These are phyloP conservation scores for Chymomyza amoena DNA, from an alignment of 2,888 invertebrate genomes.

Conservation along the genomic window DNA sequence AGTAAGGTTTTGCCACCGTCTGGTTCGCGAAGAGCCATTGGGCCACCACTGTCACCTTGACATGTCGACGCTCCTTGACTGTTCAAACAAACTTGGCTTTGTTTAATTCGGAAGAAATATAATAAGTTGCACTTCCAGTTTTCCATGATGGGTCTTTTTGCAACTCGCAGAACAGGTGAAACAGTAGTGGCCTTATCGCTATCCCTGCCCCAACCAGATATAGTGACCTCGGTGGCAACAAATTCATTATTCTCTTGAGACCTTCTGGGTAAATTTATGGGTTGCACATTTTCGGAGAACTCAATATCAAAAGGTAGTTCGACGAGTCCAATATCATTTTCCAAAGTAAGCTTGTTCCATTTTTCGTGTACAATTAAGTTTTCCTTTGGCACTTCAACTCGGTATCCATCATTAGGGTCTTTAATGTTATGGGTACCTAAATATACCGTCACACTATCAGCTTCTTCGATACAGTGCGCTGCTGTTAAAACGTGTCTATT, in stretches of 20 bases:
- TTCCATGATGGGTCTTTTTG: slow-evolving; percentile 43
- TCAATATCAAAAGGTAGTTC: slow-evolving; percentile 39
- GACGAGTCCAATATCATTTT: slow-evolving; percentile 59
- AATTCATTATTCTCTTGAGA: slow-evolving; percentile 51
- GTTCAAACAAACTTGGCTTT: slow-evolving; percentile 52
- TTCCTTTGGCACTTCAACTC: slow-evolving; percentile 31
- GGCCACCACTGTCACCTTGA: slow-evolving; percentile 66
- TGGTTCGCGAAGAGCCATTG: slow-evolving; percentile 33
- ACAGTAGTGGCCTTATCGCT: slow-evolving; percentile 43
- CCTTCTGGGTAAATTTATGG: slow-evolving; percentile 53
- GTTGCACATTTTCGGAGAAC: slow-evolving; percentile 43
- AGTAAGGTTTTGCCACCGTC: slow-evolving; percentile 38
- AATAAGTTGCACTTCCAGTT: slow-evolving; percentile 44
- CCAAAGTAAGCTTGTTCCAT: no score
- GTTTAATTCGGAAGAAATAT: slow-evolving; percentile 42
- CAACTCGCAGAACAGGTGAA: slow-evolving; percentile 33
- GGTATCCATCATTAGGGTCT: slow-evolving; percentile 35
- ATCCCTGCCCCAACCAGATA: slow-evolving; percentile 72
- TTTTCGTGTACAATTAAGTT: slow-evolving; percentile 35
- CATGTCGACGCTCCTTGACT: slow-evolving; percentile 44
- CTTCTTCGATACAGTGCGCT: slow-evolving; percentile 62
- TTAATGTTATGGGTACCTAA: slow-evolving; percentile 56
- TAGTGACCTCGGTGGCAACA: slow-evolving; percentile 41
- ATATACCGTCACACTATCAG: slow-evolving; percentile 39
- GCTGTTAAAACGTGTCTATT: slow-evolving; percentile 65